phyloP scores from a whole-genome alignment of 1,140 invertebrate genomes.

The Neodiprion fabricii region DNA sequence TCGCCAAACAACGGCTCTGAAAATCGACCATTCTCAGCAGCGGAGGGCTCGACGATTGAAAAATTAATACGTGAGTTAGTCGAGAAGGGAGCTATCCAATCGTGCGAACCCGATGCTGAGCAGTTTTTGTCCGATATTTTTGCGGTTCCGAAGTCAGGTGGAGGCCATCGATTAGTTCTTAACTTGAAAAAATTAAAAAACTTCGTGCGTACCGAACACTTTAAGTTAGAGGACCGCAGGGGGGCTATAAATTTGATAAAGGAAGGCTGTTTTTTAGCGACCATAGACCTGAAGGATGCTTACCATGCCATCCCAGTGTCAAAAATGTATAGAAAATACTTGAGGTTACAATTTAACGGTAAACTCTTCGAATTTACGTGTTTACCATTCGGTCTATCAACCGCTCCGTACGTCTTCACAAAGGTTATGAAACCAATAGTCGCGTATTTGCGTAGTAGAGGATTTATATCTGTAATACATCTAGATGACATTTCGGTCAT shows the following conservation, averaged over 20 bases:
- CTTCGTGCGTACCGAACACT: not conserved
- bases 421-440: conserved; percentile 37
- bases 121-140: not conserved
- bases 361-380: conserved; percentile 19
- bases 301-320: conserved; percentile 19
- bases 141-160: not conserved
- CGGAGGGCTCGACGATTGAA: conserved; percentile 11
- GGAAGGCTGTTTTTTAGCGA: not conserved
- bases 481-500: too few relatives aligned
- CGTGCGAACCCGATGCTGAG: not conserved
- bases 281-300: conserved; percentile 21
- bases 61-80: conserved; percentile 15
- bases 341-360: conserved; percentile 19
- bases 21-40: not conserved
- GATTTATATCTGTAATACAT: not conserved
- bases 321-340: conserved; percentile 19
- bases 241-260: not conserved
- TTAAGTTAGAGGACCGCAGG: not conserved
- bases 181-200: not conserved
- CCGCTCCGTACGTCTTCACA: conserved; percentile 32
- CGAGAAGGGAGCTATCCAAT: conserved; percentile 15
- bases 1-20: conserved; percentile 5
- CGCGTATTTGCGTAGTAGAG: not conserved
- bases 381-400: conserved; percentile 22
- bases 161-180: not conserved